Base-by-base conservation (phyloP, 2,888 invertebrate species). In the Torymus auratus region DNA sequence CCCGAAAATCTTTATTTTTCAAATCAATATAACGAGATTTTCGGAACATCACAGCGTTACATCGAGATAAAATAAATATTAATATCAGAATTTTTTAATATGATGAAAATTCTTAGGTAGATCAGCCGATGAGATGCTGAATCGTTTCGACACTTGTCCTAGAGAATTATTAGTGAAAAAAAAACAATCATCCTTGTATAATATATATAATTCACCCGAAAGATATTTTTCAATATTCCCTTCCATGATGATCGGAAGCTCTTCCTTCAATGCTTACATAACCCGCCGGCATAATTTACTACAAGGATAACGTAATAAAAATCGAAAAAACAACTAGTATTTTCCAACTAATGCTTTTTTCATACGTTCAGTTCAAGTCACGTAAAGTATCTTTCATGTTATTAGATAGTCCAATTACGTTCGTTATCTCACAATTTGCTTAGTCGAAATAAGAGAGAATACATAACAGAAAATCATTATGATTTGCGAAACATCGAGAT, bases 371-470 rank as follows among this genome's bases (percentile, higher is more conserved):
- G 13, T 17, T 17, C 13, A 53, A 12, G 13, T 61, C 52, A 67
- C 15, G 20, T 14, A 17, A 67, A 53, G 20, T 11, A 68, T 68
- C 55, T 20, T 55, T 53, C 13, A 56, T 69, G 41, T 50, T 28
- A 28, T 28, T 70, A 70, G 58, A 10, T 69, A 70, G 60, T 56
- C 14, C n/a, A 15, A 60, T 23, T 23, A n/a, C 28, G 62, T 23
- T 62, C 23, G 28, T 28, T 28, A 28, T 28, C 28, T 28, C 28
- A 28, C 28, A 28, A 28, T 28, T 28, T 28, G 28, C 7, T 28
- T 28, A 2, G 28, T 7, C 1, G 28, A 28, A 28, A 28, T 20
- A 60, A 60, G 12, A 60, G 20, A 17, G 15, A 20, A 60, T 60
- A 60, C 10, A 60, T 60, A 11, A 28, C 3, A 28, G 28, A 28